Conservation (phyloP, 2,113 vertebrate genomes). For the human region GRCh38 chr7:109048001-109048500, state of each 20-base stretch:
- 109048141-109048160: constrained; percentile 40
- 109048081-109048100: constrained; percentile 36
- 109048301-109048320: background rate
- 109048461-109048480: background rate
- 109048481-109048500: background rate
- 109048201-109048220: background rate
- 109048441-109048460: background rate
- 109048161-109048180: constrained; percentile 71
- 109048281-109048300: background rate
- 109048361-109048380: background rate
- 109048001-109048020: background rate
- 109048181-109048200: constrained; percentile 37
- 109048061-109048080: background rate
- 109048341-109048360: background rate
- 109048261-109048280: background rate
- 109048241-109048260: background rate
- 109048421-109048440: background rate
- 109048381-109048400: background rate
- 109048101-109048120: constrained; percentile 55
- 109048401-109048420: background rate
- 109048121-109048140: constrained; percentile 45
- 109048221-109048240: background rate
- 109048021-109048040: background rate
- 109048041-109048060: constrained; percentile 15
- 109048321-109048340: background rate